Conservation (phyloP, 2,888 invertebrate genomes). For the Ormyrus labotus region DNA sequence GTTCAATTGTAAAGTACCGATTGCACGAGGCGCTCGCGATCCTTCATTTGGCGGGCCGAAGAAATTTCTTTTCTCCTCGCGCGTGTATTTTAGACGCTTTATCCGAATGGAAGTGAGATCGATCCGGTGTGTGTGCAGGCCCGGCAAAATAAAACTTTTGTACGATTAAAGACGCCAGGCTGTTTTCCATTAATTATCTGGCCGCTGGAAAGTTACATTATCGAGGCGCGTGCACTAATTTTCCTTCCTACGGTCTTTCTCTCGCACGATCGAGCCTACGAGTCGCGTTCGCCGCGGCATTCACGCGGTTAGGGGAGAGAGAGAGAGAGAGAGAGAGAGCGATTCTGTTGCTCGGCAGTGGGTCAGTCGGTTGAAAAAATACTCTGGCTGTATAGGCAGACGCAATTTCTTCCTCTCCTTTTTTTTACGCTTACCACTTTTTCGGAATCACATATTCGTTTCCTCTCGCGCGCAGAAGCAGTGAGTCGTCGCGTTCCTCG, state of each 20-base stretch:
- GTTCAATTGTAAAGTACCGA: constrained; percentile 3
- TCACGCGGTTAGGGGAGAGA: no score
- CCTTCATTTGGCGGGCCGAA: constrained; percentile 3
- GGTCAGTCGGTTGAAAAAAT: constrained; percentile 55
- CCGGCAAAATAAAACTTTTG: no score
- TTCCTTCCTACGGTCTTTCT: not conserved
- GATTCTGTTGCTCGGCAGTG: constrained; percentile 16
- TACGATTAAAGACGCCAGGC: not conserved
- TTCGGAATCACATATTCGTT: not conserved
- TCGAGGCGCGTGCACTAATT: constrained; percentile 30
- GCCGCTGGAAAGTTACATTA: constrained; percentile 44
- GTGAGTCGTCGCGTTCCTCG: constrained; percentile 53
- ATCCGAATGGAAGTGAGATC: constrained; percentile 3
- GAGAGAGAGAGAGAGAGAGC: no score
- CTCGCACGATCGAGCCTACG: constrained; percentile 29
- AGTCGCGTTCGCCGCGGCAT: no score
- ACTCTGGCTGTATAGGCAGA: constrained; percentile 12
- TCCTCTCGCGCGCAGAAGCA: not conserved
- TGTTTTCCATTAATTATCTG: constrained; percentile 38
- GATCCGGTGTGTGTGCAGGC: not conserved
- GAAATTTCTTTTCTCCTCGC: not conserved
- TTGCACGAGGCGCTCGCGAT: not conserved
- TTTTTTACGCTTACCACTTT: constrained; percentile 12
- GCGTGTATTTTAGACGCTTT: constrained; percentile 7
- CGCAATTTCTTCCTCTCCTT: constrained; percentile 6